Conservation (phyloP, 2,797 vertebrate genomes). For the Jordanella pulchra region DNA sequence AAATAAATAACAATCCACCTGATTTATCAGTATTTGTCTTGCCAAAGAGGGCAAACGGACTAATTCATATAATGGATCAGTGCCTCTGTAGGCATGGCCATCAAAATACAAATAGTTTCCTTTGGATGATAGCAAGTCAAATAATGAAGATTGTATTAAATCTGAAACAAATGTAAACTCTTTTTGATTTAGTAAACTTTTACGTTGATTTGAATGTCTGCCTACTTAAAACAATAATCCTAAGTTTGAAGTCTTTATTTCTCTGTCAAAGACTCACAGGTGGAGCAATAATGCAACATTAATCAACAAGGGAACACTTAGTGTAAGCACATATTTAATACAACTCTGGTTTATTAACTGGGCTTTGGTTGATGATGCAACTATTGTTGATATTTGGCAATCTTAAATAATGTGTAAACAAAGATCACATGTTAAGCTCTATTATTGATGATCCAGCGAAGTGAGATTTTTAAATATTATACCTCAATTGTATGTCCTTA, state of each 20-base stretch:
- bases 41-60: background rate
- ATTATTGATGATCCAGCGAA: background rate
- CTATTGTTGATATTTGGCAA: background rate
- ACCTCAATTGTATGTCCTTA: background rate
- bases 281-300: no score
- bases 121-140: background rate
- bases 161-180: background rate
- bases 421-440: conserved; percentile 2
- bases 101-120: background rate
- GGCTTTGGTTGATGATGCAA: background rate
- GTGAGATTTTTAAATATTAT: no score
- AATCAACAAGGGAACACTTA: background rate
- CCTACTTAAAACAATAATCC: no score
- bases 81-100: background rate
- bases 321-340: background rate
- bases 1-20: background rate
- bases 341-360: background rate
- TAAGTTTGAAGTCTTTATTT: no score
- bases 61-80: background rate
- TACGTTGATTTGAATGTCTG: no score
- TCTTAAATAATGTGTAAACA: no score
- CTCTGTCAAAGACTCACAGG: no score
- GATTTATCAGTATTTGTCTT: no score
- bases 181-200: background rate
- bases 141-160: background rate